Evolutionary conservation across 1,140 invertebrate genomes (phyloP).

Genomic region (Phortica variegata): DNA sequence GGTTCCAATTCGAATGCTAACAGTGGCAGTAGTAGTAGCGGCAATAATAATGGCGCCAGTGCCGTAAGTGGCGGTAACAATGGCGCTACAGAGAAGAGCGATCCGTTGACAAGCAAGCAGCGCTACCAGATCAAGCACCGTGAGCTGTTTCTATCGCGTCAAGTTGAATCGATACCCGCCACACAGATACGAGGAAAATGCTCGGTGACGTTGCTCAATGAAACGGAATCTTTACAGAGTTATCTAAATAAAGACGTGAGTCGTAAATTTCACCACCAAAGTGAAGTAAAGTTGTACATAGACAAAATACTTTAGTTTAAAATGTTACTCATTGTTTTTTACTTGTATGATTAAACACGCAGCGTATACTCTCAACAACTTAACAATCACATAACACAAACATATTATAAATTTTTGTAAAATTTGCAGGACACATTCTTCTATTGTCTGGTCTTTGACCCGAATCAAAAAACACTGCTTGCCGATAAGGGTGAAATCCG

Average conservation of each 20-base stretch:
- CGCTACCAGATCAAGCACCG: slow-evolving; percentile 95
- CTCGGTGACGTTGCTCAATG: slow-evolving; percentile 95
- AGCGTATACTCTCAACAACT: background rate
- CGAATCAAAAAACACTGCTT: slow-evolving; percentile 95
- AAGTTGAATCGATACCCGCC: slow-evolving; percentile 96
- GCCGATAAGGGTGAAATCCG: slow-evolving; percentile 95
- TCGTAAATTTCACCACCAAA: slow-evolving; percentile 40
- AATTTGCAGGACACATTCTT: slow-evolving; percentile 90
- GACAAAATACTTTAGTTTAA: too few species aligned
- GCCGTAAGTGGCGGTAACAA: slow-evolving; percentile 41
- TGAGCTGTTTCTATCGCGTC: slow-evolving; percentile 96
- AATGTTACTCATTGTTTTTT: too few species aligned
- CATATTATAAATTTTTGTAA: background rate
- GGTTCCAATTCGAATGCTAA: slow-evolving; percentile 10
- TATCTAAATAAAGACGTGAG: slow-evolving; percentile 95
- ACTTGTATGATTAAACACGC: too few species aligned
- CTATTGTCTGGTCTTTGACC: slow-evolving; percentile 99
- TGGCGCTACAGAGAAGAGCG: slow-evolving; percentile 41
- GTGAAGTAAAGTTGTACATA: background rate
- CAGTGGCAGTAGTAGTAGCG: slow-evolving; percentile 17
- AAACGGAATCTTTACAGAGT: slow-evolving; percentile 92
- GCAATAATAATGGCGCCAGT: background rate
- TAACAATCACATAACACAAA: background rate
- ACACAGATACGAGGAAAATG: slow-evolving; percentile 99
- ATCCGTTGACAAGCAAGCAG: slow-evolving; percentile 69